Evolutionary conservation across 1,140 invertebrate species (phyloP), one percentile per base, ranked within the genome.

Genomic region (Triops cancriformis): DNA sequence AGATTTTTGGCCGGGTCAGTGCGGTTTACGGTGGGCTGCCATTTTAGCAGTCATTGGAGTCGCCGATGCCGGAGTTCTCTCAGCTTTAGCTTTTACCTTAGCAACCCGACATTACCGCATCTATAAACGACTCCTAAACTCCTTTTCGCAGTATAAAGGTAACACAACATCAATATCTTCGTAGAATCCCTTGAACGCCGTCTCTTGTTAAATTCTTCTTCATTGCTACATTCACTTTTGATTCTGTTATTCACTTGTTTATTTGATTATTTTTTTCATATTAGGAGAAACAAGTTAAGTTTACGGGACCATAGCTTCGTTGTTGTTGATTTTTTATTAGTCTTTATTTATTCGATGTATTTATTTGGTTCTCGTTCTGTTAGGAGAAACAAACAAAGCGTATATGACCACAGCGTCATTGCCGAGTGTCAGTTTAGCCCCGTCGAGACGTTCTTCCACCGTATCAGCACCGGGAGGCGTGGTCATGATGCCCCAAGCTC

Each of bases 11-110:
- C 87, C 91, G 80, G 93, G 92, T 84, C 86, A 91, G 11, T 99
- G 97, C 84, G 91, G 90, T 45, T 89, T 99, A 23, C 89, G 96
- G 80, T 99, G 97, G 97, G 96, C 96, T 0, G 98, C 95, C 86
- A 89, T 97, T 9, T 87, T 99, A 78, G 95, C 95, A 14, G 92
- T 95, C 74, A 96, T 98, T 74, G 92, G 93, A 0, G 93, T 96
- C 78, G 86, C 97, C 79, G 97, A 99, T 85, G 94, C 94, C 31
- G 86, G 93, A 11, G 94, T 97, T 74, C 86, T 99, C 73, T 90
- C 96, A 0, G 90, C 93, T 7, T 87, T 98, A 41, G 96, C 96
- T 9, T 98, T 98, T 84, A 95, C 98, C 81, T 87, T 99, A 79
- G 96, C 95, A 18, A 93, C 93, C 1, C 86, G 94, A 79, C 94